phyloP scores from a whole-genome alignment of 2,113 vertebrate genomes.

The Campylorhamphus procurvoides region DNA sequence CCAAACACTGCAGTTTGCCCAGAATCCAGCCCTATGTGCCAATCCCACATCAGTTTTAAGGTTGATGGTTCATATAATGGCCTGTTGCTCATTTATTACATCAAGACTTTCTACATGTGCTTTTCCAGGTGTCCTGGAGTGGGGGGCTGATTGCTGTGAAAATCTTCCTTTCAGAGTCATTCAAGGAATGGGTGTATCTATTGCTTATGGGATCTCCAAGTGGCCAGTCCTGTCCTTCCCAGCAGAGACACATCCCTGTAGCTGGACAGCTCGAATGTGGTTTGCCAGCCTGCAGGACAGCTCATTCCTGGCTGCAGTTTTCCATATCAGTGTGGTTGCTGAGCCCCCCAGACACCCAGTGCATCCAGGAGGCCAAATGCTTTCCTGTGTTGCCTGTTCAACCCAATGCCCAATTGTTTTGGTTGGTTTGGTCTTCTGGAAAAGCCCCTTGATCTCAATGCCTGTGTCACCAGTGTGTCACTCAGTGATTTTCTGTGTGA shows the following conservation, averaged over 20 bases:
- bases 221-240: not conserved
- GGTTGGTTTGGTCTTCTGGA: not conserved
- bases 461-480: not conserved
- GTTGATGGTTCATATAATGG: not conserved
- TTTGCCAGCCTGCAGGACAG: not conserved
- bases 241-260: not conserved
- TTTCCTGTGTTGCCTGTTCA: not conserved
- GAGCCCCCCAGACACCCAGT: not conserved
- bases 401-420: not conserved
- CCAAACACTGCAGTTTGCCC: not conserved
- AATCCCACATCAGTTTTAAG: not conserved
- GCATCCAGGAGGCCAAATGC: not conserved
- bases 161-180: not conserved
- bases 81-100: not conserved
- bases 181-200: not conserved
- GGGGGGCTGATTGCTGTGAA: not conserved
- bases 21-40: not conserved
- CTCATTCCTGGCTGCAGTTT: not conserved
- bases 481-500: not conserved
- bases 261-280: not conserved
- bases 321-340: fast-evolving
- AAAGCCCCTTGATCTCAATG: not conserved
- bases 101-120: not conserved
- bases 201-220: not conserved
- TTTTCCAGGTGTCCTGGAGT: not conserved